These are phyloP conservation scores for Strix occidentalis DNA, from an alignment of 2,797 vertebrate genomes.

Conservation along the genomic window DNA sequence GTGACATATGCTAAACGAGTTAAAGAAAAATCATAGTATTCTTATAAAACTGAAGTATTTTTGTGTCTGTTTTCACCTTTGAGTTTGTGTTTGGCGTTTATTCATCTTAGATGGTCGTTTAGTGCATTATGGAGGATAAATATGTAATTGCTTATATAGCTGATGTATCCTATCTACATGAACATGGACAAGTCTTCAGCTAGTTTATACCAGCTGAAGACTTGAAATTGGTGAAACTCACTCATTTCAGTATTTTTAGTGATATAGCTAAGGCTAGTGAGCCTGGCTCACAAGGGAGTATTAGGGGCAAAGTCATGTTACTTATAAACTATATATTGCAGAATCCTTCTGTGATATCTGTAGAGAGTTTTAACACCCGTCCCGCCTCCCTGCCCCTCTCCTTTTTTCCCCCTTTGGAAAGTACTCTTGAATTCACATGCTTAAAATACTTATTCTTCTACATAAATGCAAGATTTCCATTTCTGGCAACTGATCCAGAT, in stretches of 20 bases:
- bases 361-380: not conserved
- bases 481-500: conserved; percentile 38
- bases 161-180: not conserved
- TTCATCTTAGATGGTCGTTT: not conserved
- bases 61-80: not conserved
- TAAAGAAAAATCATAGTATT: not conserved
- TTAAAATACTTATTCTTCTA: conserved; percentile 31
- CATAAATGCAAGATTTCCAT: conserved; percentile 51
- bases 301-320: not conserved
- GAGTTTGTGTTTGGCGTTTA: not conserved
- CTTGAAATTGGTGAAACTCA: not conserved
- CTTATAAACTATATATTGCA: not conserved
- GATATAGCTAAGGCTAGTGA: not conserved
- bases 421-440: conserved; percentile 2
- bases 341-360: not conserved
- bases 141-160: not conserved
- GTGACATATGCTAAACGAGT: not conserved
- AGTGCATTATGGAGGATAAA: not conserved
- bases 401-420: not conserved
- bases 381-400: no score
- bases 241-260: not conserved
- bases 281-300: not conserved
- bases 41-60: not conserved
- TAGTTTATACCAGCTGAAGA: not conserved
- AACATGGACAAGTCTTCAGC: not conserved